Evolutionary conservation across 2,888 invertebrate genomes (phyloP).

Genomic region (Drosophila barbarae): DNA sequence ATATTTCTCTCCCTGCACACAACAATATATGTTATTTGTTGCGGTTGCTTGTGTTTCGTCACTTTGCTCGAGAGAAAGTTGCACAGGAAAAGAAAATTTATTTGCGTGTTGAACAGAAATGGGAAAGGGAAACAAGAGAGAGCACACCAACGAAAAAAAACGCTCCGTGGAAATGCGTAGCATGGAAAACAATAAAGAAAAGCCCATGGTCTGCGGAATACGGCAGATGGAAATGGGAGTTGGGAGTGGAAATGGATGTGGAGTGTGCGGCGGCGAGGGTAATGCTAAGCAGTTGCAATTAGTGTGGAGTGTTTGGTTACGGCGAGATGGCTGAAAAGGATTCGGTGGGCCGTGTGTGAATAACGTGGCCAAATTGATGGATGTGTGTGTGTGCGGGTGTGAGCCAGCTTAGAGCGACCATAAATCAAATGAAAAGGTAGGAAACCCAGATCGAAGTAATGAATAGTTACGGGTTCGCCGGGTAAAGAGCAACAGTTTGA

Average conservation of each 20-base stretch:
- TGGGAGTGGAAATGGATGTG: slow-evolving; percentile 3
- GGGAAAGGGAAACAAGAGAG: neutral
- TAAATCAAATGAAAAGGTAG: slow-evolving; percentile 40
- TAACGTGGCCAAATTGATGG: slow-evolving; percentile 34
- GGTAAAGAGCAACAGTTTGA: slow-evolving; percentile 22
- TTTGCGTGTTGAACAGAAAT: slow-evolving; percentile 40
- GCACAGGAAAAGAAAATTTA: slow-evolving; percentile 49
- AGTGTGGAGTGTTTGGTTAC: slow-evolving; percentile 44
- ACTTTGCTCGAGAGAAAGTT: slow-evolving; percentile 12
- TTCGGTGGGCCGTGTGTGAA: slow-evolving; percentile 20
- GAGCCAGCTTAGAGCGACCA: slow-evolving; percentile 15
- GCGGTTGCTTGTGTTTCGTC: slow-evolving; percentile 23
- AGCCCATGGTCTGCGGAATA: slow-evolving; percentile 8
- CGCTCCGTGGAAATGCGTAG: slow-evolving; percentile 15
- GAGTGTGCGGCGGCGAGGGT: neutral
- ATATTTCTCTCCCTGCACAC: neutral
- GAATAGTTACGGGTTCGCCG: slow-evolving; percentile 27
- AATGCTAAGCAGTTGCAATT: slow-evolving; percentile 59
- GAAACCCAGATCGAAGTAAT: slow-evolving; percentile 32
- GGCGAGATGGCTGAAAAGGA: slow-evolving; percentile 30
- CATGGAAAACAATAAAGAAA: slow-evolving; percentile 11
- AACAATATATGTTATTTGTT: slow-evolving; percentile 21
- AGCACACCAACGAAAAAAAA: slow-evolving; percentile 55
- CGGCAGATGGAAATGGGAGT: neutral
- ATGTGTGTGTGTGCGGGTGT: slow-evolving; percentile 20